Conservation (phyloP, 2,113 vertebrate genomes). For the Microtus ochrogaster region DNA sequence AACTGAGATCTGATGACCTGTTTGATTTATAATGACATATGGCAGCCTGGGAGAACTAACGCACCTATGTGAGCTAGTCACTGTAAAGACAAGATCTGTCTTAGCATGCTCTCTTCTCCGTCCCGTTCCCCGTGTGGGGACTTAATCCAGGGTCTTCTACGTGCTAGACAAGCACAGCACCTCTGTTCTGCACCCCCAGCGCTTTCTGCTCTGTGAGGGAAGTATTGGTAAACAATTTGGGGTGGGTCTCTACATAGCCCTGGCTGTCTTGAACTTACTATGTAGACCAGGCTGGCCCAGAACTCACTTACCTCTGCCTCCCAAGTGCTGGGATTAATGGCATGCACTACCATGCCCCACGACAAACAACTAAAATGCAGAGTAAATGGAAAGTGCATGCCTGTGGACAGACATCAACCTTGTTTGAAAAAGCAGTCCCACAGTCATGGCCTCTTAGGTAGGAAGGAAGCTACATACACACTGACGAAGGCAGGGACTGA, state of each 20-base stretch:
- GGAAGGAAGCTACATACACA: neutral
- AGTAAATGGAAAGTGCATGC: neutral
- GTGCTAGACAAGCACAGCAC: neutral
- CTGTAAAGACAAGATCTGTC: neutral
- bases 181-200: neutral
- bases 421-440: neutral
- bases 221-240: neutral
- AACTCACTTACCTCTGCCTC: neutral
- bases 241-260: neutral
- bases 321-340: neutral
- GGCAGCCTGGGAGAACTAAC: neutral
- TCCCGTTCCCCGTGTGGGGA: neutral
- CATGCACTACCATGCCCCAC: neutral
- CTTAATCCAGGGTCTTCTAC: neutral
- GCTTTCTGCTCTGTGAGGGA: neutral
- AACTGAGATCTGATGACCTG: neutral
- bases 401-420: neutral
- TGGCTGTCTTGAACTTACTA: neutral
- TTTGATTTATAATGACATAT: neutral
- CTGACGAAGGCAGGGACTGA: neutral
- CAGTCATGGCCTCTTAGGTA: neutral
- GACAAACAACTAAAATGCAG: neutral
- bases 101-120: neutral
- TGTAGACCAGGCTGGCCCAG: neutral
- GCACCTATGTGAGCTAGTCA: neutral